Conservation (phyloP, 2,888 invertebrate species). For the Argyresthia albistria region DNA sequence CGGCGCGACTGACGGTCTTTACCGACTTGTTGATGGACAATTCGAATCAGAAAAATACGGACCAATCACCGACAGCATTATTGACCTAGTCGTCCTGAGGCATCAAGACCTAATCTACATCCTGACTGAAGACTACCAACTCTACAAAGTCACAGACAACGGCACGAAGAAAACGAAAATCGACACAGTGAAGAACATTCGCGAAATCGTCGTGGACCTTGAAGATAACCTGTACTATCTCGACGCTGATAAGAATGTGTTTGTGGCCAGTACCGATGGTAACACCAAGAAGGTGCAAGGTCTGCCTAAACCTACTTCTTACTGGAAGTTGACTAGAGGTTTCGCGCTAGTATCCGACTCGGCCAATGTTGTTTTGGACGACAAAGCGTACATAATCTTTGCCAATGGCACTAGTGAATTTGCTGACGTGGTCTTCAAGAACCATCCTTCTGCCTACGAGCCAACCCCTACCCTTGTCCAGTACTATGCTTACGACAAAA, state of each 20-base stretch:
- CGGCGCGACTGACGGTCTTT: constrained; percentile 16
- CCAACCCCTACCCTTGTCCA: constrained; percentile 35
- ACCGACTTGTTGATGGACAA: constrained; percentile 10
- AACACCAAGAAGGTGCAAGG: constrained; percentile 32
- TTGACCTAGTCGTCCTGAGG: constrained; percentile 15
- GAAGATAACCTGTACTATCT: constrained; percentile 38
- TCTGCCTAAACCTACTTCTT: constrained; percentile 26
- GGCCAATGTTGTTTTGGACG: constrained; percentile 27
- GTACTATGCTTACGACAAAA: constrained; percentile 40
- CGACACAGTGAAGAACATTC: constrained; percentile 26
- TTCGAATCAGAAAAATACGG: constrained; percentile 16
- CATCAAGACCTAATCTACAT: constrained; percentile 29
- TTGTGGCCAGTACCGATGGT: constrained; percentile 21
- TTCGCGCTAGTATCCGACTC: constrained; percentile 27
- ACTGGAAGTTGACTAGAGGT: constrained; percentile 28
- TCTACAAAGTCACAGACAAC: constrained; percentile 39
- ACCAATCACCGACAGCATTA: constrained; percentile 17
- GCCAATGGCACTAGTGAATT: constrained; percentile 29
- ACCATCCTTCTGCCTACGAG: constrained; percentile 33
- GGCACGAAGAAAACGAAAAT: constrained; percentile 35
- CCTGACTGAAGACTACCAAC: constrained; percentile 29
- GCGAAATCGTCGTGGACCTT: constrained; percentile 37
- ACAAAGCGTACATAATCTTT: constrained; percentile 24
- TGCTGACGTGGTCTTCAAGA: constrained; percentile 20
- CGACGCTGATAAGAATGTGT: constrained; percentile 26